phyloP scores from a whole-genome alignment of 2,888 invertebrate species.

The Griposia aprilina region DNA sequence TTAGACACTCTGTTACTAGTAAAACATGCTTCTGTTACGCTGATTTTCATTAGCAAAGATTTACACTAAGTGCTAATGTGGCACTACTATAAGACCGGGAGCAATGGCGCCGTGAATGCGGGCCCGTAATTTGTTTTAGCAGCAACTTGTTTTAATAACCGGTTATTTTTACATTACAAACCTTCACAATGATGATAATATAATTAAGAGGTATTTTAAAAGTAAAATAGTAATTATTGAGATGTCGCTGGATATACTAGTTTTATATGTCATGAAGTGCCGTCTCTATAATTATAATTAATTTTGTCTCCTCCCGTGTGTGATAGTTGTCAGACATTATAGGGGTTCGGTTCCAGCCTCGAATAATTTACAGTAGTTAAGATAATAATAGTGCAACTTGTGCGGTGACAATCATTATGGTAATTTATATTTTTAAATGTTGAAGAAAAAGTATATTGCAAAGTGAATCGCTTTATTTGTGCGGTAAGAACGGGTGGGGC shows the following conservation, averaged over 20 bases:
- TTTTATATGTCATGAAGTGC: slow-evolving; percentile 14
- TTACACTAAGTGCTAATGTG: slow-evolving; percentile 47
- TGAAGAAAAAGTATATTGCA: slow-evolving; percentile 22
- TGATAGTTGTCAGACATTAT: slow-evolving; percentile 26
- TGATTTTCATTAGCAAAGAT: slow-evolving; percentile 25
- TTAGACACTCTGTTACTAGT: background rate
- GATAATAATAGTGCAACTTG: slow-evolving; percentile 46
- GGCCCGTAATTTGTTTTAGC: background rate
- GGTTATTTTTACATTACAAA: background rate
- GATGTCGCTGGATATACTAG: background rate
- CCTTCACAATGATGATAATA: background rate
- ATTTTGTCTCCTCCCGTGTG: slow-evolving; percentile 27
- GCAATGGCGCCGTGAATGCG: background rate
- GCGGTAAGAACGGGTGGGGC: slow-evolving; percentile 3
- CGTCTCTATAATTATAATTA: slow-evolving; percentile 29
- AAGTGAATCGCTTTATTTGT: slow-evolving; percentile 47
- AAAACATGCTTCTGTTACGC: background rate
- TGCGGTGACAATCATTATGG: slow-evolving; percentile 44
- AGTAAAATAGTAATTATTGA: background rate
- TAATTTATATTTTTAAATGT: slow-evolving; percentile 40
- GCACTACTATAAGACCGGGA: slow-evolving; percentile 23
- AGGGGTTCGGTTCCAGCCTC: slow-evolving; percentile 29
- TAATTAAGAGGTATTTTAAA: slow-evolving; percentile 17
- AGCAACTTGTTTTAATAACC: background rate
- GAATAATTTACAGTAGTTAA: slow-evolving; percentile 54